Conservation (phyloP, 2,797 vertebrate species). For the Dipus sagitta region DNA sequence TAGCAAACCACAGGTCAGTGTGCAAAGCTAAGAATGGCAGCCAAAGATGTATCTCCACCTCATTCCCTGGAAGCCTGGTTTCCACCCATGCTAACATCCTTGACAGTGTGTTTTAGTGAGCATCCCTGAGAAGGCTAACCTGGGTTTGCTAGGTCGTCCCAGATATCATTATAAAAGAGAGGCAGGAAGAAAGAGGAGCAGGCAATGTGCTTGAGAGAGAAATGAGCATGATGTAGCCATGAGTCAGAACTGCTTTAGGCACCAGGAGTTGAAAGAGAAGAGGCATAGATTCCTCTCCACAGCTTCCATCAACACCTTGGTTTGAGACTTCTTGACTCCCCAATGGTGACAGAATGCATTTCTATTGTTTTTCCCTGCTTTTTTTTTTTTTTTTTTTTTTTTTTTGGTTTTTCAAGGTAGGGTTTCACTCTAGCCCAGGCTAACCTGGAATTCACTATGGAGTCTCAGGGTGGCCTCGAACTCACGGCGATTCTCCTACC, state of each 20-base stretch:
- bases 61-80: background rate
- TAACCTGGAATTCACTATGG: too few species aligned
- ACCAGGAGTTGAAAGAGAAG: background rate
- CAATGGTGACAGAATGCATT: background rate
- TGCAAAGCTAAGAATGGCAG: background rate
- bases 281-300: background rate
- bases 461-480: too few species aligned
- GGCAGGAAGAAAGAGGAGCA: background rate
- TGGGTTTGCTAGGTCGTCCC: background rate
- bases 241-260: background rate
- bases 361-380: background rate
- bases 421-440: too few species aligned
- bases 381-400: too few species aligned
- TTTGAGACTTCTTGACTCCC: background rate
- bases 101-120: background rate
- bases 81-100: background rate
- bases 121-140: background rate
- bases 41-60: background rate
- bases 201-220: background rate
- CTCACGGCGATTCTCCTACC: too few species aligned
- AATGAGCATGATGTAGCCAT: rapidly evolving
- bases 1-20: background rate
- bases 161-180: background rate
- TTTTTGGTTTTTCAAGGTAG: too few species aligned
- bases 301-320: background rate